Evolutionary conservation across 2,888 invertebrate species (phyloP).

Genomic region (Nematopogon swammerdamellus): DNA sequence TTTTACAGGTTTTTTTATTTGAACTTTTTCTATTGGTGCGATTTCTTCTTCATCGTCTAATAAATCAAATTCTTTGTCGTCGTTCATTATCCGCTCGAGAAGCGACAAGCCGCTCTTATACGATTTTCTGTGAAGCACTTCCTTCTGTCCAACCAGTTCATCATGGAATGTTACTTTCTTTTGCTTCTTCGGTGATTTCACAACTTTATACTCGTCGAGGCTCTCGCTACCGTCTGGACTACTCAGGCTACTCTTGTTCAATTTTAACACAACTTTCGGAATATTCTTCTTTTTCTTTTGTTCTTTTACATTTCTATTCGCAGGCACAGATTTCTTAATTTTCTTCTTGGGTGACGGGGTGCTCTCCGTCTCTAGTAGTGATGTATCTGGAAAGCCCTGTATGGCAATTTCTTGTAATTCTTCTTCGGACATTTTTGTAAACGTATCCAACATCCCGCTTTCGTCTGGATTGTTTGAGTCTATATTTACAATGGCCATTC

Average conservation of each 20-base stretch:
- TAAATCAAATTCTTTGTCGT: too few relatives aligned
- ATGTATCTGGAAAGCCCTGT: conserved; percentile 18
- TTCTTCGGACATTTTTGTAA: conserved; percentile 38
- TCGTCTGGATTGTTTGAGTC: conserved; percentile 18
- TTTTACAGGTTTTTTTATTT: not conserved
- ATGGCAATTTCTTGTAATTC: conserved; percentile 41
- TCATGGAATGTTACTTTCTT: not conserved
- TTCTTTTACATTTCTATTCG: too few relatives aligned
- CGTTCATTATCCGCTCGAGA: too few relatives aligned
- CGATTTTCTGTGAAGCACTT: too few relatives aligned
- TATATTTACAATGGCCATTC: conserved; percentile 42
- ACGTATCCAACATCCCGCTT: conserved; percentile 35
- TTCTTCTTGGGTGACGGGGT: conserved; percentile 16
- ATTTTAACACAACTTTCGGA: conserved; percentile 4
- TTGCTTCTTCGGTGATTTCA: not conserved
- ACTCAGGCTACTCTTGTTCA: conserved; percentile 1
- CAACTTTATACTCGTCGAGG: not conserved
- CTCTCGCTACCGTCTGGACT: not conserved
- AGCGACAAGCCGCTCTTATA: too few relatives aligned
- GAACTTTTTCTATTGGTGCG: not conserved
- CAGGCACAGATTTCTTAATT: too few relatives aligned
- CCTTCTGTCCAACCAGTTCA: too few relatives aligned
- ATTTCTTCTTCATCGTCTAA: too few relatives aligned
- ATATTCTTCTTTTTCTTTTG: conserved; percentile 16
- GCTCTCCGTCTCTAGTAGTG: conserved; percentile 8